A percentile compares a stretch with the other conserved stretches of the same genome.
These are phyloP conservation scores for Terrapene triunguis DNA, from an alignment of 2,113 vertebrate species.

Conservation along the genomic window DNA sequence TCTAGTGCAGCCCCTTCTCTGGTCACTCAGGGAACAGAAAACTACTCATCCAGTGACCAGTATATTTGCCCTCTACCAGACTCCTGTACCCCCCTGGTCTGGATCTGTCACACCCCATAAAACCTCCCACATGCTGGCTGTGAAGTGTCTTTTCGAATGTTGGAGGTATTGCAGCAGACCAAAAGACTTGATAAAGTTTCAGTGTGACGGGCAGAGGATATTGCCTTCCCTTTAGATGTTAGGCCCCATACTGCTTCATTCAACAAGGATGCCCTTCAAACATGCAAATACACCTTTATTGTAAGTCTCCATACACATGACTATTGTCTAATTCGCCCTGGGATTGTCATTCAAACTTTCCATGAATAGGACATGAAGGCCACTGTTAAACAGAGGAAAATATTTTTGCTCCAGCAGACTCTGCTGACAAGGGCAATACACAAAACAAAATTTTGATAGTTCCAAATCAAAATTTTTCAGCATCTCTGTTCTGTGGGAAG, in stretches of 20 bases:
- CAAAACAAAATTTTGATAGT: background rate
- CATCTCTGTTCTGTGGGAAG: background rate
- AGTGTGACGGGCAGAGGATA: constrained; percentile 16
- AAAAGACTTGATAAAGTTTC: constrained; percentile 17
- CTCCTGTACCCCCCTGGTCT: no score
- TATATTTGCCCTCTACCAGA: no score
- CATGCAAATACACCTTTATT: constrained; percentile 59
- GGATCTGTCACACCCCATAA: background rate
- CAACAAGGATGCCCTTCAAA: constrained; percentile 66
- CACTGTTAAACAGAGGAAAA: background rate
- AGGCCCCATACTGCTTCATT: constrained; percentile 56
- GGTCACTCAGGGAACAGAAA: no score
- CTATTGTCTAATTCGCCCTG: constrained; percentile 26
- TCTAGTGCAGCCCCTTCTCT: no score
- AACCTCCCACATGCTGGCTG: constrained; percentile 34
- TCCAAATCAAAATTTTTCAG: background rate
- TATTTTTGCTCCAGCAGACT: background rate
- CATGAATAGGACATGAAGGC: constrained; percentile 65
- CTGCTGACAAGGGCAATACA: constrained; percentile 53
- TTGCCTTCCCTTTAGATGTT: constrained; percentile 63
- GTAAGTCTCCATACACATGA: constrained; percentile 23
- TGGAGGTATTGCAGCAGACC: constrained; percentile 56
- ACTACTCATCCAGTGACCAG: no score
- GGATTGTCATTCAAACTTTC: constrained; percentile 63
- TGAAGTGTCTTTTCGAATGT: constrained; percentile 57